Evolutionary conservation across 37 sponge, comb jelly and placozoan species (phyloP).

Genomic region (Cladorhizidae sp.): DNA sequence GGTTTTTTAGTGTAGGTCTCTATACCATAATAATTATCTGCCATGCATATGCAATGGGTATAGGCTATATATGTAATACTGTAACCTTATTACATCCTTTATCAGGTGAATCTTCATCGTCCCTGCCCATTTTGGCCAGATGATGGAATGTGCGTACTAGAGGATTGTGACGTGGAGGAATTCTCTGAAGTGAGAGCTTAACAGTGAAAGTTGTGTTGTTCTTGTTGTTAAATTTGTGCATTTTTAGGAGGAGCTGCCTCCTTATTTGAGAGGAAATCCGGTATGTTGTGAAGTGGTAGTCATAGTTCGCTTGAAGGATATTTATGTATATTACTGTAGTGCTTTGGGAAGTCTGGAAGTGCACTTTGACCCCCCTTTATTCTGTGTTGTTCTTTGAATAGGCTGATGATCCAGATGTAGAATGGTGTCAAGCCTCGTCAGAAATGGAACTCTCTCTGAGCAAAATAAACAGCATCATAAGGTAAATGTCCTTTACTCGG

Average conservation of each 20-base stretch:
- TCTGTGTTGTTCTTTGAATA: neutral
- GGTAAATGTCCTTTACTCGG: neutral
- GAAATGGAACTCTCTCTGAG: neutral
- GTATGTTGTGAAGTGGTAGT: too few species aligned
- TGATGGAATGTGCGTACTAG: conserved; percentile 76
- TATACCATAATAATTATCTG: neutral
- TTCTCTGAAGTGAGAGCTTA: conserved; percentile 63
- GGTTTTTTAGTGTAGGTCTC: conserved; percentile 75
- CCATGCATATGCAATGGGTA: too few species aligned
- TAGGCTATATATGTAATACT: too few species aligned
- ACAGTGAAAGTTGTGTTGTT: neutral
- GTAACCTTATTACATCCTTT: conserved; percentile 14
- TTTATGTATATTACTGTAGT: too few species aligned
- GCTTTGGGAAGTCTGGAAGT: too few species aligned
- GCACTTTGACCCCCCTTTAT: neutral
- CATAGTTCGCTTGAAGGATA: too few species aligned
- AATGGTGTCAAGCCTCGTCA: too few species aligned
- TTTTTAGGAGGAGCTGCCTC: conserved; percentile 61
- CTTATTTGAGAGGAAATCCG: conserved; percentile 27
- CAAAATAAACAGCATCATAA: neutral
- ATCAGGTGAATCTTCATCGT: conserved; percentile 74
- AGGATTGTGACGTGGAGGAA: conserved; percentile 77
- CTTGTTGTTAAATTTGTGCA: neutral
- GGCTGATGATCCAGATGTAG: neutral
- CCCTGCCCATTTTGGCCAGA: conserved; percentile 91